phyloP scores from a whole-genome alignment of 2,113 vertebrate species.

The Tichodroma muraria region DNA sequence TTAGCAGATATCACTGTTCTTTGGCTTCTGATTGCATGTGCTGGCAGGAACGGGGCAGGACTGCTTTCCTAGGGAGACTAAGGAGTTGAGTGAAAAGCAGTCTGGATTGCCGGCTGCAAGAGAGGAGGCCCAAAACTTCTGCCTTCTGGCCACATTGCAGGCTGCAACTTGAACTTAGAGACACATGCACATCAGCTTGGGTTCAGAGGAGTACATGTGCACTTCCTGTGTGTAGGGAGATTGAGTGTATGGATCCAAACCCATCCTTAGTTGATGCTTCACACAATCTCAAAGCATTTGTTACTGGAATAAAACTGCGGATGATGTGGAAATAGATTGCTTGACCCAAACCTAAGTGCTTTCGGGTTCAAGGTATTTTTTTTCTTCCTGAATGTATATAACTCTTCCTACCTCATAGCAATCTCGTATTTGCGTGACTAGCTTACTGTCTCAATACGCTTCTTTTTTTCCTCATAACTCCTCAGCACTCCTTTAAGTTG shows the following conservation, averaged over 20 bases:
- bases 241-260: neutral
- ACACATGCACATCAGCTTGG: neutral
- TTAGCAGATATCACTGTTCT: neutral
- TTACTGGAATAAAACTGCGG: neutral
- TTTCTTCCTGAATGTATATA: neutral
- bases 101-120: neutral
- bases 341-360: neutral
- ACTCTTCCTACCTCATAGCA: neutral
- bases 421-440: neutral
- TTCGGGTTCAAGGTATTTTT: neutral
- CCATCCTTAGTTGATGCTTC: neutral
- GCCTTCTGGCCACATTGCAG: neutral
- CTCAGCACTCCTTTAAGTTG: neutral
- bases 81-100: neutral
- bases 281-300: neutral
- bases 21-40: neutral
- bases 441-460: neutral
- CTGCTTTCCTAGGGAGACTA: neutral
- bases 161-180: neutral
- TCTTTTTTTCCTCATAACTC: neutral
- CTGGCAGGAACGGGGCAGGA: neutral
- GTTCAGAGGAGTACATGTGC: rapidly evolving
- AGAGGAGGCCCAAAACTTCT: neutral
- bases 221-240: neutral
- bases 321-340: neutral